Conservation (phyloP, 2,113 vertebrate genomes). For the Pungitius pungitius region DNA sequence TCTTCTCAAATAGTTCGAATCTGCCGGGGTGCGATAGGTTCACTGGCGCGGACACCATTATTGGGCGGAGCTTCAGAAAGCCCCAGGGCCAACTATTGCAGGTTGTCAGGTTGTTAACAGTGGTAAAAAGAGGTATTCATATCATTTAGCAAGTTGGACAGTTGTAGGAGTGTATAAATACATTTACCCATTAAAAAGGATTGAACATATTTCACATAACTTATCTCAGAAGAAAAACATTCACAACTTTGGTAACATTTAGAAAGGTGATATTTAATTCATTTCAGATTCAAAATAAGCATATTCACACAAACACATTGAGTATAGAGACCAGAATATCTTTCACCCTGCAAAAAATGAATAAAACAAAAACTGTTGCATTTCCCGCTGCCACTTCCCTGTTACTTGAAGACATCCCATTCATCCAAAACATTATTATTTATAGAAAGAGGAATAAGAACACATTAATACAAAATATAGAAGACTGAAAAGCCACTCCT, state of each 20-base stretch:
- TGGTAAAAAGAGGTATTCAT: not conserved
- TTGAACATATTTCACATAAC: not conserved
- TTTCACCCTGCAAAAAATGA: conserved; percentile 68
- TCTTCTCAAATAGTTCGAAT: conserved; percentile 69
- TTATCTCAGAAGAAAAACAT: conserved; percentile 21
- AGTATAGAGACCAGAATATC: conserved; percentile 77
- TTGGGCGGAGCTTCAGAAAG: conserved; percentile 62
- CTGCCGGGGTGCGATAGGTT: conserved; percentile 59
- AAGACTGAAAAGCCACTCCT: conserved; percentile 56
- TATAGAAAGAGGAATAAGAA: conserved; percentile 65
- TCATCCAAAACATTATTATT: conserved; percentile 59
- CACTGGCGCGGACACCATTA: not conserved
- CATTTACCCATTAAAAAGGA: not conserved
- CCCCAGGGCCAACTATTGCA: conserved; percentile 33
- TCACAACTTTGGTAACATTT: conserved; percentile 62
- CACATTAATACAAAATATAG: conserved; percentile 50
- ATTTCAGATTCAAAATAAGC: conserved; percentile 81
- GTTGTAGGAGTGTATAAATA: not conserved
- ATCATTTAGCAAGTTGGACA: not conserved
- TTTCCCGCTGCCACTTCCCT: conserved; percentile 60
- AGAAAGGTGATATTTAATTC: conserved; percentile 76
- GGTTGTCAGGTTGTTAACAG: no score
- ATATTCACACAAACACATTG: conserved; percentile 82
- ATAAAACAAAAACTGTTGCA: conserved; percentile 49
- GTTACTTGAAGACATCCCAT: conserved; percentile 69